Conservation (phyloP, 2,113 vertebrate genomes). For the Etia nguti region DNA sequence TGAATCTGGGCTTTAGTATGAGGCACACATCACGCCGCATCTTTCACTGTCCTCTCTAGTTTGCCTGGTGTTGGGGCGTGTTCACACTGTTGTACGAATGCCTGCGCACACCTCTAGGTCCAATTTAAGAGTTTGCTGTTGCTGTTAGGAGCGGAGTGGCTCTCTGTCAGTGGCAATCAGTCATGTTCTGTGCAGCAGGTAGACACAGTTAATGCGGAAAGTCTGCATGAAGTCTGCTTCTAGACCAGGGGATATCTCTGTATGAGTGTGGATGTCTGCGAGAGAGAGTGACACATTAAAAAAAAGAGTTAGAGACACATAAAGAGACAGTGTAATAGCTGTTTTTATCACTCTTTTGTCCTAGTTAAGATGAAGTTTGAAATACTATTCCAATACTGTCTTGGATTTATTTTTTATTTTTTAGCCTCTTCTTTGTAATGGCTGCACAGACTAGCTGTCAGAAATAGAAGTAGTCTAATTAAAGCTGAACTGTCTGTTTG, state of each 20-base stretch:
- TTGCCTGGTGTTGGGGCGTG: conserved; percentile 14
- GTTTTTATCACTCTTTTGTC: conserved; percentile 20
- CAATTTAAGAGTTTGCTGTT: conserved; percentile 23
- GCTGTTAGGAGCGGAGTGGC: background rate
- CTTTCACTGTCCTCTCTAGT: conserved; percentile 52
- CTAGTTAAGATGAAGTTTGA: conserved; percentile 16
- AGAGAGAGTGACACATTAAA: background rate
- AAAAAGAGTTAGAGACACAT: background rate
- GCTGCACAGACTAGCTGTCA: conserved; percentile 12
- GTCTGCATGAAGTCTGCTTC: conserved; percentile 20
- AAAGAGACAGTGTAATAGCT: conserved; percentile 18
- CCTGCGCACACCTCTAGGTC: conserved; percentile 15
- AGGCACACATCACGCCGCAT: conserved; percentile 58
- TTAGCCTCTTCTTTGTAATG: background rate
- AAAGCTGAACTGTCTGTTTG: conserved; percentile 8
- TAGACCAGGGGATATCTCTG: background rate
- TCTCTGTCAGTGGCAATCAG: conserved; percentile 21
- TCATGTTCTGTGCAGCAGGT: conserved; percentile 2
- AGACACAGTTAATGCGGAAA: conserved; percentile 11
- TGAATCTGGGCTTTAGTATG: conserved; percentile 68
- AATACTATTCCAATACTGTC: conserved; percentile 9
- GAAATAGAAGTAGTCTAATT: conserved; percentile 11
- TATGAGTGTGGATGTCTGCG: conserved; percentile 5
- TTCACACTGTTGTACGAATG: conserved; percentile 26
- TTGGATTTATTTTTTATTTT: background rate